phyloP scores from a whole-genome alignment of 2,113 vertebrate genomes.

The Illadopsis cleaveri region DNA sequence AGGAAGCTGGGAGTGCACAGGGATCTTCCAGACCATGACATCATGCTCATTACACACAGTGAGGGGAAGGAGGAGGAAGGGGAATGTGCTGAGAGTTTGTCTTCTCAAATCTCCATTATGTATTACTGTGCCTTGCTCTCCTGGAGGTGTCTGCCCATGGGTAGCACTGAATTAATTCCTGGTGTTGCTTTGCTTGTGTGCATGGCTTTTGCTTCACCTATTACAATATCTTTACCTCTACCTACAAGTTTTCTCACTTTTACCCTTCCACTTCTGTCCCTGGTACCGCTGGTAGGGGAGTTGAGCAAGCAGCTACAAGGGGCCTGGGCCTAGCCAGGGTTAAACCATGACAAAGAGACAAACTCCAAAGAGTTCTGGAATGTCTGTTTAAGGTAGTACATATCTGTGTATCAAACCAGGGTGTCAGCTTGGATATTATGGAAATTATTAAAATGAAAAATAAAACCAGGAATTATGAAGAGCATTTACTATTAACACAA shows the following conservation, averaged over 20 bases:
- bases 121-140: not conserved
- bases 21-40: not conserved
- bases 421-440: not conserved
- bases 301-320: accelerated
- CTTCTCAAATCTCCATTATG: not conserved
- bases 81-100: accelerated
- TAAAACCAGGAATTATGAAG: not conserved
- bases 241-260: not conserved
- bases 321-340: not conserved
- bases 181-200: not conserved
- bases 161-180: not conserved
- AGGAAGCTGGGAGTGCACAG: not conserved
- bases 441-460: no score
- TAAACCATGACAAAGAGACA: not conserved
- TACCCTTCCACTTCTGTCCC: not conserved
- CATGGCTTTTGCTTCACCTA: not conserved
- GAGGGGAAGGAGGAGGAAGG: not conserved
- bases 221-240: not conserved
- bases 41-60: not conserved
- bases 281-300: not conserved
- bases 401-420: not conserved
- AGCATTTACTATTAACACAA: not conserved
- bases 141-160: not conserved
- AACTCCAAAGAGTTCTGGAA: not conserved
- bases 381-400: not conserved